These are phyloP conservation scores for Thecocarcelia acutangulata DNA, from an alignment of 2,888 invertebrate genomes.

Conservation along the genomic window DNA sequence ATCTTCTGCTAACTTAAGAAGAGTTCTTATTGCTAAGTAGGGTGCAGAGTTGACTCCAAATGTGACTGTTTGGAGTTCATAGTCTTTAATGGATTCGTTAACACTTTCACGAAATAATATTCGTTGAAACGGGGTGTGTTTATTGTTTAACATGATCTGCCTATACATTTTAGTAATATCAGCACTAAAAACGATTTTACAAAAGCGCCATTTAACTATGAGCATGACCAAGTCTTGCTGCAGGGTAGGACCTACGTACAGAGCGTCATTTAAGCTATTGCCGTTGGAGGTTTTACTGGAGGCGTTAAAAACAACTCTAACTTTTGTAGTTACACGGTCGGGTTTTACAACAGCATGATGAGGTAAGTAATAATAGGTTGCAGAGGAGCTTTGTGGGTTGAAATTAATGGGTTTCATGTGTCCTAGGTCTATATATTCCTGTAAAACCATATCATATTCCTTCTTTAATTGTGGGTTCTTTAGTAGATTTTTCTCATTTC, in stretches of 20 bases:
- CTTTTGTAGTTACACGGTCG: too few relatives aligned
- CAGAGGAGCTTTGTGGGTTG: not conserved
- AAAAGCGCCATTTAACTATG: not conserved
- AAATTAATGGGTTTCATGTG: not conserved
- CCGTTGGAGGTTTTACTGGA: too few relatives aligned
- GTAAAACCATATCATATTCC: conserved; percentile 8
- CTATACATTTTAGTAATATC: conserved; percentile 48
- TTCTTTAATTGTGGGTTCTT: not conserved
- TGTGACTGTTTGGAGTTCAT: conserved; percentile 7
- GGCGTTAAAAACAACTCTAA: too few relatives aligned
- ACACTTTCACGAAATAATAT: conserved; percentile 3
- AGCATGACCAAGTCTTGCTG: too few relatives aligned
- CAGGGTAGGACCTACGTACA: too few relatives aligned
- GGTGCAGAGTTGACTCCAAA: not conserved
- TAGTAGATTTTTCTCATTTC: conserved; percentile 13
- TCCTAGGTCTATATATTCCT: not conserved
- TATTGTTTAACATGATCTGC: conserved; percentile 25
- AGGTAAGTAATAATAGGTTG: not conserved
- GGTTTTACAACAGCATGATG: too few relatives aligned
- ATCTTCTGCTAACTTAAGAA: too few relatives aligned
- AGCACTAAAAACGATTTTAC: conserved; percentile 17
- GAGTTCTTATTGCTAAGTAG: not conserved
- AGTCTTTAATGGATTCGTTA: not conserved
- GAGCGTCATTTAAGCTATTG: too few relatives aligned
- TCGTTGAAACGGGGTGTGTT: conserved; percentile 13